These are phyloP conservation scores for Pinna nobilis DNA, from an alignment of 1,140 invertebrate genomes.

Conservation along the genomic window DNA sequence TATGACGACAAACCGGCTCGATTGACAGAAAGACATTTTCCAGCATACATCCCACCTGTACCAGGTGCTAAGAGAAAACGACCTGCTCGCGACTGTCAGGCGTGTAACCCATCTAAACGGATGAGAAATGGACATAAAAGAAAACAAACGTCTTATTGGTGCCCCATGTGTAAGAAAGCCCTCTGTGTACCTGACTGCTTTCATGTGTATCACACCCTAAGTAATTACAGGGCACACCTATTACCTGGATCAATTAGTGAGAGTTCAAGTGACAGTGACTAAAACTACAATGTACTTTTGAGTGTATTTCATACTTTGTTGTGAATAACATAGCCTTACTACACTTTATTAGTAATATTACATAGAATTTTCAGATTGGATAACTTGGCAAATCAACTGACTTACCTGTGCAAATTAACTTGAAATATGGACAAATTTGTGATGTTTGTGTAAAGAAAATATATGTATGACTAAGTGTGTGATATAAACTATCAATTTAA, in stretches of 20 bases:
- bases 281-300: not conserved
- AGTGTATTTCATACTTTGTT: not conserved
- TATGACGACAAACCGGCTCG: slow-evolving; percentile 2
- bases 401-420: no score
- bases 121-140: not conserved
- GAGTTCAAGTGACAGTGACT: not conserved
- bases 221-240: not conserved
- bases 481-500: not conserved
- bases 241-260: not conserved
- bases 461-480: no score
- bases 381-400: no score
- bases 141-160: slow-evolving; percentile 24
- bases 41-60: slow-evolving; percentile 7
- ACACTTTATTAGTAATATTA: not conserved
- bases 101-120: slow-evolving; percentile 19
- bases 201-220: not conserved
- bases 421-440: not conserved
- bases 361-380: not conserved
- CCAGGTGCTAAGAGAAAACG: slow-evolving; percentile 5
- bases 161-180: not conserved
- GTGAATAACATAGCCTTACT: not conserved
- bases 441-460: not conserved
- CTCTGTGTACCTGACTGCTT: slow-evolving; percentile 19
- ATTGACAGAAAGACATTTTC: slow-evolving; percentile 4
- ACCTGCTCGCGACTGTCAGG: slow-evolving; percentile 21